phyloP scores from a whole-genome alignment of 2,113 vertebrate species.

The Ariopsis seemanni region DNA sequence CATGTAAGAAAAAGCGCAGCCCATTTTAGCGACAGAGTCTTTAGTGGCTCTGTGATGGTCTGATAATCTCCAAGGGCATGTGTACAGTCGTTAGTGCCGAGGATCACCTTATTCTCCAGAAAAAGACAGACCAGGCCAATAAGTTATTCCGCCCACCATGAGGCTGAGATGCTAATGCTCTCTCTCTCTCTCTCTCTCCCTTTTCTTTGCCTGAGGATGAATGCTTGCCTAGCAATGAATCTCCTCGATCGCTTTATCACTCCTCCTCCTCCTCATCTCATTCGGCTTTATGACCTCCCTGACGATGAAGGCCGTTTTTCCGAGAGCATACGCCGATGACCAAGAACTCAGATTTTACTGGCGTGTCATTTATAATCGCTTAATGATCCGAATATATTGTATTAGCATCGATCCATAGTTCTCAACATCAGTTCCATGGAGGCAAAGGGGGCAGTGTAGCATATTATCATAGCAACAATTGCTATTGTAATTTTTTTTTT shows the following conservation, averaged over 20 bases:
- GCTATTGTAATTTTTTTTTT: no score
- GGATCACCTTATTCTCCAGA: constrained; percentile 32
- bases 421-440: neutral
- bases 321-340: neutral
- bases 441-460: neutral
- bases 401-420: neutral
- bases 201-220: constrained; percentile 15
- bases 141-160: constrained; percentile 34
- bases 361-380: neutral
- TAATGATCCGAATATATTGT: neutral
- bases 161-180: constrained; percentile 30
- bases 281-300: constrained; percentile 29
- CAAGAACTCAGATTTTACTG: neutral
- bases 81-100: constrained; percentile 25
- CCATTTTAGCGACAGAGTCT: constrained; percentile 4
- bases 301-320: constrained; percentile 14
- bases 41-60: constrained; percentile 7
- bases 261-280: neutral
- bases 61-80: constrained; percentile 37
- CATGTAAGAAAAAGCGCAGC: neutral
- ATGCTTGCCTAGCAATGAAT: neutral
- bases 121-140: constrained; percentile 26
- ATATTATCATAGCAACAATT: neutral
- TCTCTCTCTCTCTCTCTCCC: constrained; percentile 11
- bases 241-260: constrained; percentile 7